Percentiles rank a stretch among this genome's conserved stretches.
Evolutionary conservation across 1,140 invertebrate genomes (phyloP).

Genomic region (Sminthurides bifidus): DNA sequence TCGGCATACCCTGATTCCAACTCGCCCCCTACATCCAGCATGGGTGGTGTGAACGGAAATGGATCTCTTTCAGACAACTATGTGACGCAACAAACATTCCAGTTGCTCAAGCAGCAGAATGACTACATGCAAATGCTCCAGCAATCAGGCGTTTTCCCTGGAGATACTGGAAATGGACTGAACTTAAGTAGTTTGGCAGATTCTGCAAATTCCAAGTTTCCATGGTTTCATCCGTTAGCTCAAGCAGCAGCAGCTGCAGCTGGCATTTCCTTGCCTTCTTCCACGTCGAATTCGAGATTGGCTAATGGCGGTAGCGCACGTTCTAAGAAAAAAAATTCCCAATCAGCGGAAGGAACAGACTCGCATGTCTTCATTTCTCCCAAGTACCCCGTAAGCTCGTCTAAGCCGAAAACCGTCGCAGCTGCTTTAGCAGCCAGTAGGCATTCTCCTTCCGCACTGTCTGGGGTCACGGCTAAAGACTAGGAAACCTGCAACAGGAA

Average conservation of each 20-base stretch:
- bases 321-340: conserved; percentile 13
- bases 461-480: too few relatives aligned
- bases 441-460: neutral
- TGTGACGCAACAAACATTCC: conserved; percentile 23
- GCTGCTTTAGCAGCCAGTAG: conserved; percentile 25
- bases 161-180: conserved; percentile 7
- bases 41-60: neutral
- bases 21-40: conserved; percentile 1
- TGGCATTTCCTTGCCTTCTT: conserved; percentile 7
- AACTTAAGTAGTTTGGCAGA: conserved; percentile 1
- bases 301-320: conserved; percentile 7
- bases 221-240: conserved; percentile 23
- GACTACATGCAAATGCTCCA: conserved; percentile 27
- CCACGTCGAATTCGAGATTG: neutral
- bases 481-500: too few relatives aligned
- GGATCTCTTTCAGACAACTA: conserved; percentile 9
- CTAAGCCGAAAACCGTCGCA: conserved; percentile 27
- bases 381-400: conserved; percentile 16
- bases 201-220: conserved; percentile 6
- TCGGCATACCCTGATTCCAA: neutral
- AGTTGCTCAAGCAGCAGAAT: conserved; percentile 26
- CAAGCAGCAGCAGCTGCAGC: conserved; percentile 19
- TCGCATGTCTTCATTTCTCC: conserved; percentile 25
- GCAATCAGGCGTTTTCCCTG: conserved; percentile 24
- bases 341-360: too few relatives aligned